Conservation (phyloP, 2,113 vertebrate species). For the Ceyx margarethae region DNA sequence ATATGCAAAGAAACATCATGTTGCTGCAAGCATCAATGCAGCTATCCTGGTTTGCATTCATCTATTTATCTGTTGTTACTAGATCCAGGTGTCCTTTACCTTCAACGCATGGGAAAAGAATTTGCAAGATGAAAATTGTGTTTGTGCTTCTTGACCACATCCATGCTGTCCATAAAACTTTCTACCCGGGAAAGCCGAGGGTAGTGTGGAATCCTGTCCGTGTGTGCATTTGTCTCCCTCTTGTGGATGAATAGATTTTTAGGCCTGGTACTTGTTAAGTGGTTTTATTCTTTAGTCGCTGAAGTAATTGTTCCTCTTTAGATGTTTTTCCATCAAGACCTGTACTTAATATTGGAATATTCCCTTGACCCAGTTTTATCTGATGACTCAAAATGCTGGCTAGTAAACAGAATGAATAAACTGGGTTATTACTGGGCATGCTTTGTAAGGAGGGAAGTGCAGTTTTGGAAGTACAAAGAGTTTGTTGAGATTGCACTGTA, state of each 20-base stretch:
- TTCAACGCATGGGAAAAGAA: neutral
- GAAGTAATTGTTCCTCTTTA: neutral
- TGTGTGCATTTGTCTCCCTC: slow-evolving; percentile 45
- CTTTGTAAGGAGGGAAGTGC: neutral
- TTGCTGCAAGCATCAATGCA: neutral
- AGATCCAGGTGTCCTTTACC: neutral
- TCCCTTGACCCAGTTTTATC: neutral
- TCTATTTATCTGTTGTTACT: neutral
- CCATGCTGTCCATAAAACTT: neutral
- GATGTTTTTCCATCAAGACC: neutral
- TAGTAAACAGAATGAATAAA: neutral
- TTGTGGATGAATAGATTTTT: neutral
- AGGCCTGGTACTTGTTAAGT: neutral
- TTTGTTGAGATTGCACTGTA: neutral
- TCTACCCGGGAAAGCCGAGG: neutral
- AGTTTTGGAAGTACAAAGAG: neutral
- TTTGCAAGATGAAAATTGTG: neutral
- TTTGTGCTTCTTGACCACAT: neutral
- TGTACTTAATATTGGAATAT: neutral
- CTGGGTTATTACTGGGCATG: neutral
- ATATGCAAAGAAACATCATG: neutral
- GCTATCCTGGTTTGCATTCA: neutral
- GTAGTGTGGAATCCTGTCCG: neutral
- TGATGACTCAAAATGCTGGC: neutral
- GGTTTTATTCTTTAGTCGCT: neutral